Base-by-base conservation (phyloP, 2,797 vertebrate genomes). In the Alosa sapidissima region DNA sequence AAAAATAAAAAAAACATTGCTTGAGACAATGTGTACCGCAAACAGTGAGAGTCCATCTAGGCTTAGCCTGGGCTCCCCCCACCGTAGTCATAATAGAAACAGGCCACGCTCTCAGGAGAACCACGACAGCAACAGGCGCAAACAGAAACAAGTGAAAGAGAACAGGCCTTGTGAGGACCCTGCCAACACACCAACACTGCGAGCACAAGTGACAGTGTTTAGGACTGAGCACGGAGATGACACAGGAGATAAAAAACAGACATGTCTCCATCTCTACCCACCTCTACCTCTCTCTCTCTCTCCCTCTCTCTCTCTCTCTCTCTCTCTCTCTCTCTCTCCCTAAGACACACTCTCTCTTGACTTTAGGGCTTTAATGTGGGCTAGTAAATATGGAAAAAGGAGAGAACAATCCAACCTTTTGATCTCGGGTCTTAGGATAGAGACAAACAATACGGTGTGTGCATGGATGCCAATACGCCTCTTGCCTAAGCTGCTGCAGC, bases 341-440 rank as follows among this genome's bases (percentile, higher is more conserved):
- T 28, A 28, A 28, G 28, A 28, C 28, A 28, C 28, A 28, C 21
- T 60, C 55, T 60, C 19, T 60, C 55, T 19, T 75, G 68, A 16
- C 72, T 78, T 41, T 47, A 36, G 36, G 41, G 5, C 45, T 8
- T 78, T 62, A 5, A 78, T 41, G 19, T 47, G 72, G 36, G 72
- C 16, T 16, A 21, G 7, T 19, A 41, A 78, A 5, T 5, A 19
- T 47, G 3, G 14, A 47, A 78, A 78, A 78, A 9, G 36, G 36
- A 21, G 28, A 36, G 72, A 78, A 45, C 36, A 78, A 19, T 78
- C 41, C 72, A 78, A 78, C 72, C 72, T 78, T 78, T 78, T 45
- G 72, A 78, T 78, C 72, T 47, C 72, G 5, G 19, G 68, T 19
- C 13, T 41, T 14, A 14, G 5, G 72, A 78, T 47, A 19, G 41